Conservation (phyloP, 2,888 invertebrate genomes). For the Phorcus lineatus region DNA sequence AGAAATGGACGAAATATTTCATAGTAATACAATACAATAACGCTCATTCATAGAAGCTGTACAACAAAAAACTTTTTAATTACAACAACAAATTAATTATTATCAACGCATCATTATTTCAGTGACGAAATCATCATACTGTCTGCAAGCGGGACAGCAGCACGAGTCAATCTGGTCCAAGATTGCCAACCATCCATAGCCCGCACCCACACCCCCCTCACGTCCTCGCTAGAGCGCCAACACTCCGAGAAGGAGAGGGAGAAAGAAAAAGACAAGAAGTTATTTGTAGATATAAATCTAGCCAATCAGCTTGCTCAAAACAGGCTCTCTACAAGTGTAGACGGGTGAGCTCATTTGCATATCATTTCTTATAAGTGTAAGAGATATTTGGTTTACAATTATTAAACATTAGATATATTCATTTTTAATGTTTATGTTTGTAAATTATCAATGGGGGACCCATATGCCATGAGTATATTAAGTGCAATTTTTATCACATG, state of each 20-base stretch:
- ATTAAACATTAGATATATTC: background rate
- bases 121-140: conserved; percentile 97
- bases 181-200: conserved; percentile 39
- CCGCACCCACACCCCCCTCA: conserved; percentile 15
- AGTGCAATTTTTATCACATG: too few relatives aligned
- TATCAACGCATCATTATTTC: conserved; percentile 65
- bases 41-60: too few relatives aligned
- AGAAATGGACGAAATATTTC: too few relatives aligned
- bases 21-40: too few relatives aligned
- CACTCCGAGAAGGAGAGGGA: conserved; percentile 31
- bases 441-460: too few relatives aligned
- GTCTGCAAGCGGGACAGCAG: conserved; percentile 95
- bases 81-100: too few relatives aligned
- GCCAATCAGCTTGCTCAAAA: conserved; percentile 68
- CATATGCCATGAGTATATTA: too few relatives aligned
- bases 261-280: conserved; percentile 63
- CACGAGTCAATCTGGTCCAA: conserved; percentile 79
- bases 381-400: background rate
- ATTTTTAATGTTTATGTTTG: background rate
- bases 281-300: conserved; percentile 71
- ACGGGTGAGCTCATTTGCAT: conserved; percentile 3
- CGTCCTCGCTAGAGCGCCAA: conserved; percentile 30
- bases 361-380: background rate
- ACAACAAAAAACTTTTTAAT: too few relatives aligned
- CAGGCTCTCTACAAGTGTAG: conserved; percentile 22